These are phyloP conservation scores for Telmatherina bonti DNA, from an alignment of 2,797 vertebrate genomes.

Conservation along the genomic window DNA sequence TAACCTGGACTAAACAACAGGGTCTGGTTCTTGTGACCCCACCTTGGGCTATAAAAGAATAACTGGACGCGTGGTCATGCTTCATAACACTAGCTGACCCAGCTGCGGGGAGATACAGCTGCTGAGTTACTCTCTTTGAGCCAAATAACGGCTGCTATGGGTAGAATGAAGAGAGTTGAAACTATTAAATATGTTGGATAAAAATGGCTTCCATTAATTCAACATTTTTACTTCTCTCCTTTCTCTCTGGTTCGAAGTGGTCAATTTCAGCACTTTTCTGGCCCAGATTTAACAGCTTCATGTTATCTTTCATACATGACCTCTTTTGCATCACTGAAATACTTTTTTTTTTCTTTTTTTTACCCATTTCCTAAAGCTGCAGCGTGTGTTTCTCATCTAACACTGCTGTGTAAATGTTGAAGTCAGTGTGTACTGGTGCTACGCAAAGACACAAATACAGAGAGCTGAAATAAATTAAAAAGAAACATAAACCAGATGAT, in stretches of 20 bases:
- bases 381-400: not conserved
- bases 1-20: conserved; percentile 17
- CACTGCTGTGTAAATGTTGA: not conserved
- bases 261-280: too few relatives aligned
- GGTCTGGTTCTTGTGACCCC: conserved; percentile 9
- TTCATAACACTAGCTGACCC: not conserved
- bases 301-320: not conserved
- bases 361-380: not conserved
- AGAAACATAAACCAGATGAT: conserved; percentile 6
- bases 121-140: not conserved
- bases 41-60: conserved; percentile 12
- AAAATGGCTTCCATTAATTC: not conserved
- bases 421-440: not conserved
- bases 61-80: not conserved
- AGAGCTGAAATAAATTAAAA: conserved; percentile 12
- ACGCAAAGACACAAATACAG: not conserved
- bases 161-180: not conserved
- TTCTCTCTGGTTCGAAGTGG: too few relatives aligned
- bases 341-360: not conserved
- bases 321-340: not conserved
- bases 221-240: not conserved
- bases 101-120: conserved; percentile 11
- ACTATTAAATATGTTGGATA: not conserved
- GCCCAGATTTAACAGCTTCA: too few relatives aligned
- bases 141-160: not conserved